Conservation (phyloP, 2,888 invertebrate genomes). For the Hyposoter didymator region DNA sequence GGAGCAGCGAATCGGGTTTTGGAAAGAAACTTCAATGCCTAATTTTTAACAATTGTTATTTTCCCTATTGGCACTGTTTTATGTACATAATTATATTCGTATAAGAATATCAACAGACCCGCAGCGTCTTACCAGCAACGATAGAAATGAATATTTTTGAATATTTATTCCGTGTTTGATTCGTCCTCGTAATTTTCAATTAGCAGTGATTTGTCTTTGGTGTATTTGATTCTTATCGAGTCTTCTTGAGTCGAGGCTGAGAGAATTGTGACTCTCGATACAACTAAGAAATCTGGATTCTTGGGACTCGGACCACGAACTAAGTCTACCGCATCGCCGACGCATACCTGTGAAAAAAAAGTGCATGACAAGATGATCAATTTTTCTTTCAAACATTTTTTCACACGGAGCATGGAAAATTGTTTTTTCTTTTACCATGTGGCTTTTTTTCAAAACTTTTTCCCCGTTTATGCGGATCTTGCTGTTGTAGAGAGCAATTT, state of each 20-base stretch:
- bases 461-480: constrained; percentile 92
- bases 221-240: constrained; percentile 85
- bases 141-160: background rate
- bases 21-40: constrained; percentile 18
- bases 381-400: background rate
- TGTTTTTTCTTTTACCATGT: constrained; percentile 85
- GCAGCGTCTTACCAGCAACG: constrained; percentile 19
- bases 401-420: constrained; percentile 10
- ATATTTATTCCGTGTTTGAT: constrained; percentile 76
- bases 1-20: background rate
- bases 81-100: constrained; percentile 30
- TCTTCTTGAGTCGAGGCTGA: constrained; percentile 86
- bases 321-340: constrained; percentile 92
- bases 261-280: constrained; percentile 89
- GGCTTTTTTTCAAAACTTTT: constrained; percentile 91
- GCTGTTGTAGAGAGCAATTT: constrained; percentile 92
- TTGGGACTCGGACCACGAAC: constrained; percentile 88
- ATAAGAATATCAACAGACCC: background rate
- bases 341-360: constrained; percentile 84
- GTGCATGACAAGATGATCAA: background rate
- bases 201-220: constrained; percentile 89
- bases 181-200: constrained; percentile 90
- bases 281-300: constrained; percentile 89
- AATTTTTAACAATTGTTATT: constrained; percentile 35
- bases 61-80: constrained; percentile 19